Evolutionary conservation across 1,140 invertebrate genomes (phyloP).

Genomic region (Oryctes rhinoceros): DNA sequence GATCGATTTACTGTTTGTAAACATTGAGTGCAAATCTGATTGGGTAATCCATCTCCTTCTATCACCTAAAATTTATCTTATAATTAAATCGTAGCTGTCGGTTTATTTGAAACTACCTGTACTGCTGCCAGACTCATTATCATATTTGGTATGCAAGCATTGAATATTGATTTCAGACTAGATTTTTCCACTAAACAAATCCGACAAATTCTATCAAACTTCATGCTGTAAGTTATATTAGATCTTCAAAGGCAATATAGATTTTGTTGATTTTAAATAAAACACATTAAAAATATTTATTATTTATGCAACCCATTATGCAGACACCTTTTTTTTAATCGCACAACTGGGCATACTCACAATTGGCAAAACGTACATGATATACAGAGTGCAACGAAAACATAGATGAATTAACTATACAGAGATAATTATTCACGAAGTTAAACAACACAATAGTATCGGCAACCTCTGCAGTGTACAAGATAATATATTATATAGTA

Average conservation of each 20-base stretch:
- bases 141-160: slow-evolving; percentile 59
- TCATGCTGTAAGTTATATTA: slow-evolving; percentile 48
- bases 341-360: no score
- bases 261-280: background rate
- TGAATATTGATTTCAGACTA: slow-evolving; percentile 56
- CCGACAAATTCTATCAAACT: slow-evolving; percentile 58
- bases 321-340: no score
- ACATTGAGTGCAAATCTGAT: slow-evolving; percentile 59
- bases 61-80: slow-evolving; percentile 53
- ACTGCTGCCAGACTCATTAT: slow-evolving; percentile 58
- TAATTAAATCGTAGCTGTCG: background rate
- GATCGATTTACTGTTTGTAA: slow-evolving; percentile 57
- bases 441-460: no score
- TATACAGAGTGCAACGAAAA: no score
- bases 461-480: no score
- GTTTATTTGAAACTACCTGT: slow-evolving; percentile 49
- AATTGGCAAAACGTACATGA: no score
- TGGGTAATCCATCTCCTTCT: slow-evolving; percentile 58
- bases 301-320: background rate
- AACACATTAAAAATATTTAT: no score
- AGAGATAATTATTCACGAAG: no score
- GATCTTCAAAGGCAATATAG: background rate
- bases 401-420: no score
- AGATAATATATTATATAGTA: no score
- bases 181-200: slow-evolving; percentile 57